Evolutionary conservation across 92 coral and sea anemone species (phyloP), one percentile per base, ranked within the genome.

Genomic region (Hydrozoanthus gracilis): DNA sequence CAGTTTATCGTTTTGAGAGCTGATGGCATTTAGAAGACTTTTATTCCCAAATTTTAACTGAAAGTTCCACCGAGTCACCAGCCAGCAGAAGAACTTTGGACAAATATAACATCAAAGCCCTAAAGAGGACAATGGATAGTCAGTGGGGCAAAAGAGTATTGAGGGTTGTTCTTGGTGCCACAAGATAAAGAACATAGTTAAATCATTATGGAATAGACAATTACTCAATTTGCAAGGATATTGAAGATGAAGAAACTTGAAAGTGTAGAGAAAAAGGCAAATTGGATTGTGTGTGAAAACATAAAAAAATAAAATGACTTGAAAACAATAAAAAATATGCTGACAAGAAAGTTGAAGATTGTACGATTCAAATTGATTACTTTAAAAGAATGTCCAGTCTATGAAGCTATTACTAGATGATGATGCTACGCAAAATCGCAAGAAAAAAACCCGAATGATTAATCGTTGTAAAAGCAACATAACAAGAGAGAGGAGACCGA

Each of bases 211-310:
- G 87, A 51, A 83, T 83, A 10, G 69, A 83, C 69, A 83, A 79
- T 83, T 78, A 83, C 67, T 83, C 78, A n/a, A 46, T 83, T 83
- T 83, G 79, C 60, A 49, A 71, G 55, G 88, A 84, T 47, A 70
- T 17, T 52, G 79, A 84, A 39, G 76, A 77, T 55, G 80, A n/a
- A 83, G 16, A 60, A 83, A 46, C 51, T 70, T 55, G 87, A 50
- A 50, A 75, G 52, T n/a, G 51, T 83, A 51, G 87, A 83, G 79
- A 68, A 70, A 70, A 68, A 83, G 15, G 79, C 78, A 71, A 51
- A 35, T 39, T 69, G 18, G 10, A 62, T 47, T 64, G 87, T 83
- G 4, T 56, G 68, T 54, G 44, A 83, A 48, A 15, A 83, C 44
- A 83, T 83, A 69, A 83, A 83, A 56, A 83, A 69, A 52, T 67